Conservation (phyloP, 37 sponge, comb jelly and placozoan genomes). For the Oopsacas minuta region DNA sequence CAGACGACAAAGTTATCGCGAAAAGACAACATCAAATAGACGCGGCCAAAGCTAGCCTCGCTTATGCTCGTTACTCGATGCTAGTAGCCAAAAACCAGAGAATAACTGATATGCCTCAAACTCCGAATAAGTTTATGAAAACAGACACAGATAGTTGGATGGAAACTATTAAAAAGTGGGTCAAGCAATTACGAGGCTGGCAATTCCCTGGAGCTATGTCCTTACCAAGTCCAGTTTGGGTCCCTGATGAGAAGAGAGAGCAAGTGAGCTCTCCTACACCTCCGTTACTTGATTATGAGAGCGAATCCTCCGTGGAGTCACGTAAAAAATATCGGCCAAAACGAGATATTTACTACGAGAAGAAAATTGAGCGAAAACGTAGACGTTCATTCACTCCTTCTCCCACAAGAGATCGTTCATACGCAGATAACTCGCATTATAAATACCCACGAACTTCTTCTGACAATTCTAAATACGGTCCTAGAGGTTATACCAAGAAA, state of each 20-base stretch:
- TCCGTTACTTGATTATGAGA: not conserved
- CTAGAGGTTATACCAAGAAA: not conserved
- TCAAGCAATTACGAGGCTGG: not conserved
- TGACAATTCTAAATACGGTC: not conserved
- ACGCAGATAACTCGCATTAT: not conserved
- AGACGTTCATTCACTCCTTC: not conserved
- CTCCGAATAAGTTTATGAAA: not conserved
- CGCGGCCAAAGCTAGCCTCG: not conserved
- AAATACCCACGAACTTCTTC: not conserved
- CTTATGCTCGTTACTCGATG: not conserved
- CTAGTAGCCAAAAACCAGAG: not conserved
- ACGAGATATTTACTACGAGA: not conserved
- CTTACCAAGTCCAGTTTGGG: not conserved
- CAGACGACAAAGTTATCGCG: not conserved
- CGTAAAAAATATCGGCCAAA: not conserved
- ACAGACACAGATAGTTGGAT: not conserved
- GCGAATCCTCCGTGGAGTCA: not conserved
- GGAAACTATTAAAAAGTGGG: not conserved
- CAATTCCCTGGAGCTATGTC: not conserved
- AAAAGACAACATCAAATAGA: not conserved
- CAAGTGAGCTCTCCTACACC: not conserved
- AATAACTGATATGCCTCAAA: constrained; percentile 6
- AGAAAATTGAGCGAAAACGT: constrained; percentile 13
- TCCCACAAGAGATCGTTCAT: not conserved
- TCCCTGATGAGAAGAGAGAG: not conserved